A percentile compares a stretch with the other conserved stretches of the same genome.
Conservation (phyloP, 2,113 vertebrate species). For the Shinisaurus crocodilurus region DNA sequence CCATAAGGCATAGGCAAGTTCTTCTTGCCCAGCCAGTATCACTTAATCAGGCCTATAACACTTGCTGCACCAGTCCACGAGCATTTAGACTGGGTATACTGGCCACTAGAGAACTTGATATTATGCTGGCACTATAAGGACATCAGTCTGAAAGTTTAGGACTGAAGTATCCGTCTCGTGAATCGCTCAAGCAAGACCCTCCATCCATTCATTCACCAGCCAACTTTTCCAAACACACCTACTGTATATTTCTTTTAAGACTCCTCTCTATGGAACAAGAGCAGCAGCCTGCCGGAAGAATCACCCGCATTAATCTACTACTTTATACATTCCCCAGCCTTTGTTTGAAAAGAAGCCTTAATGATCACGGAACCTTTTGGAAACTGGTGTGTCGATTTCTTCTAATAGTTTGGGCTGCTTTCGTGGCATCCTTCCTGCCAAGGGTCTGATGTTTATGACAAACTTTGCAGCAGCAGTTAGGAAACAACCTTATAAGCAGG, state of each 20-base stretch:
- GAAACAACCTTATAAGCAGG: background rate
- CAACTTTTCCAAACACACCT: background rate
- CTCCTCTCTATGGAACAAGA: slow-evolving; percentile 33
- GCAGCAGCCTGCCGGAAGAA: slow-evolving; percentile 3
- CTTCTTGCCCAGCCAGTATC: background rate
- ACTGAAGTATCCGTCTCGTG: background rate
- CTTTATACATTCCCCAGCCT: background rate
- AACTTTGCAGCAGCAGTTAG: slow-evolving; percentile 31
- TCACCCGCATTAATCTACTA: background rate
- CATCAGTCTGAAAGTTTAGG: background rate
- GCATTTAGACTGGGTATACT: background rate
- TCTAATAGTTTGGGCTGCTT: background rate
- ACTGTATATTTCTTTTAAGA: background rate
- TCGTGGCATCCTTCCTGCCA: background rate
- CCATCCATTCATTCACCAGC: slow-evolving; percentile 4
- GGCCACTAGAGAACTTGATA: background rate
- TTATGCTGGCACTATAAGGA: background rate
- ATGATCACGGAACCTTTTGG: background rate
- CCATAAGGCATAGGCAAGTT: background rate
- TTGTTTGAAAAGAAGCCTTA: background rate
- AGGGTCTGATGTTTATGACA: slow-evolving; percentile 23
- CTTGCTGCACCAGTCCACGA: background rate
- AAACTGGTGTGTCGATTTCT: background rate
- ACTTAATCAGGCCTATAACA: background rate
- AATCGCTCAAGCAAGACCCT: background rate